Conservation (phyloP, 1,140 invertebrate species). For the Chymomyza costata region DNA sequence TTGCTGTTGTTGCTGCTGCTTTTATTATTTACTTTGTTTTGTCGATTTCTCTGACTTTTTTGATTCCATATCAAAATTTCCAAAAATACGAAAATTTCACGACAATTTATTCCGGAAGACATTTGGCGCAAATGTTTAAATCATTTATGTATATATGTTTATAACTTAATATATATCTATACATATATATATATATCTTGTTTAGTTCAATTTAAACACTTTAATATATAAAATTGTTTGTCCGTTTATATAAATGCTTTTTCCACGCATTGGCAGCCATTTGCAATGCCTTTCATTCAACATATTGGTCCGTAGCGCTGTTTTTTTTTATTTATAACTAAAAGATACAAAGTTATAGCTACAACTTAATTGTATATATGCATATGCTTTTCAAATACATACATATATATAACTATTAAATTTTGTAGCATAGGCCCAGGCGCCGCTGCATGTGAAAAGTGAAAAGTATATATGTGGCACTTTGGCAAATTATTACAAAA, state of each 20-base stretch:
- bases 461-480: too few relatives aligned
- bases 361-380: too few relatives aligned
- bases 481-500: too few relatives aligned
- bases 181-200: constrained; percentile 18
- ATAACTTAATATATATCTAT: too few relatives aligned
- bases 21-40: constrained; percentile 71
- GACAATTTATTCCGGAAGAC: constrained; percentile 75
- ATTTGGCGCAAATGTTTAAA: constrained; percentile 60
- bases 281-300: constrained; percentile 61
- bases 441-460: too few relatives aligned
- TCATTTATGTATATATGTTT: too few relatives aligned
- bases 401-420: too few relatives aligned
- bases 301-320: too few relatives aligned
- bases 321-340: too few relatives aligned
- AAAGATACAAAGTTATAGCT: too few relatives aligned
- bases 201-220: constrained; percentile 63
- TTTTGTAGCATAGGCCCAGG: too few relatives aligned
- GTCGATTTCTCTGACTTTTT: constrained; percentile 75
- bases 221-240: constrained; percentile 68
- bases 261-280: constrained; percentile 62
- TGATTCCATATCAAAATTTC: constrained; percentile 75
- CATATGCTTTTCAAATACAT: too few relatives aligned
- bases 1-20: constrained; percentile 30
- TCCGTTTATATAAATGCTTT: constrained; percentile 65
- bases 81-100: constrained; percentile 76